A percentile compares a stretch with the other conserved stretches of the same genome.
phyloP scores from a whole-genome alignment of 2,888 invertebrate genomes.

The Andrena fulva region DNA sequence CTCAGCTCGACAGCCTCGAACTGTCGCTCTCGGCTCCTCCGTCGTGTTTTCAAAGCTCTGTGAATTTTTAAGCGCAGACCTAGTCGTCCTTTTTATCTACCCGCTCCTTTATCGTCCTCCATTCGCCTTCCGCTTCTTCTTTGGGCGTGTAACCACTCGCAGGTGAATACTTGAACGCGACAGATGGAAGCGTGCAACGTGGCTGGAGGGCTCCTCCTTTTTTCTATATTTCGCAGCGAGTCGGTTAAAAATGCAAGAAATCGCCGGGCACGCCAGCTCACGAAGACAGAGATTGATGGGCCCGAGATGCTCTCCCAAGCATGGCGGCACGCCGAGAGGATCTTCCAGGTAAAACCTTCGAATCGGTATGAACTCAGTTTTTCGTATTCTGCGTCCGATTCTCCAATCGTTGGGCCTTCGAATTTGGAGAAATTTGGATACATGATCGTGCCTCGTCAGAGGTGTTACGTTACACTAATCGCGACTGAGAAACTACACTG shows the following conservation, averaged over 20 bases:
- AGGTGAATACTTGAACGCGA: conserved; percentile 33
- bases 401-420: no score
- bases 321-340: no score
- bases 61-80: conserved; percentile 32
- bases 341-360: background rate
- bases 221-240: background rate
- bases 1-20: conserved; percentile 14
- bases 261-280: background rate
- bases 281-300: conserved; percentile 7
- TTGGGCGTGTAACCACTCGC: conserved; percentile 27
- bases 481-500: no score
- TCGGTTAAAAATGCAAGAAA: conserved; percentile 13
- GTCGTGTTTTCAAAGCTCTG: conserved; percentile 37
- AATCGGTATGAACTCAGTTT: background rate
- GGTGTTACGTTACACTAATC: no score
- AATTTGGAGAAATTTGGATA: no score
- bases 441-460: no score
- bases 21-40: conserved; percentile 39
- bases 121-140: background rate
- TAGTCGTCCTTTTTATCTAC: background rate
- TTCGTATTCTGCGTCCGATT: no score
- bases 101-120: background rate
- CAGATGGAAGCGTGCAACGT: conserved; percentile 11
- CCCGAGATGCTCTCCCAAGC: background rate
- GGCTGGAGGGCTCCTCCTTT: background rate